Evolutionary conservation across 1,140 invertebrate genomes (phyloP).

Genomic region (Heliconius nattereri): DNA sequence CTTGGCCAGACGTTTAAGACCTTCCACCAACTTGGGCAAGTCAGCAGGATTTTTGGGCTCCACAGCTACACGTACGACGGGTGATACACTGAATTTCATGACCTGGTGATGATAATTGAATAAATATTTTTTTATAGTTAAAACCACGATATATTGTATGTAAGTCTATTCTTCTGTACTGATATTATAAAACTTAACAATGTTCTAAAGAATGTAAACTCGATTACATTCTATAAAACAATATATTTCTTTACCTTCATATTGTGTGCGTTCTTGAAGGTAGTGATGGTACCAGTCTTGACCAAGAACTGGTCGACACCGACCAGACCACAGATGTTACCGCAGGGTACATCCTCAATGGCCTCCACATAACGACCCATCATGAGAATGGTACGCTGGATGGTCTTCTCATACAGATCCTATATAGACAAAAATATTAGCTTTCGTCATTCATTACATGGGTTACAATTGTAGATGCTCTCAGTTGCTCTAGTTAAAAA

Average conservation of each 20-base stretch:
- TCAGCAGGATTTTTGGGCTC: constrained; percentile 99
- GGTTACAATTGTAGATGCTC: too few species aligned
- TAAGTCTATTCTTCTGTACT: background rate
- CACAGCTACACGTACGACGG: constrained; percentile 99
- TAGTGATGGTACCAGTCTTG: constrained; percentile 99
- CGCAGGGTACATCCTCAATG: constrained; percentile 99
- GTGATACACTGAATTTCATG: constrained; percentile 99
- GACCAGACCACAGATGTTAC: constrained; percentile 99
- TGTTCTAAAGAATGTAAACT: too few species aligned
- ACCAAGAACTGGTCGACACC: constrained; percentile 99
- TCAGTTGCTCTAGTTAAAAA: too few species aligned
- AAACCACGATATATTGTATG: background rate
- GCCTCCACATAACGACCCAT: constrained; percentile 99
- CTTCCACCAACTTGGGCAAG: constrained; percentile 99
- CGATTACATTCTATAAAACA: too few species aligned
- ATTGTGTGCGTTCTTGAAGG: constrained; percentile 99
- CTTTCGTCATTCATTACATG: too few species aligned
- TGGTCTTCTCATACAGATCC: constrained; percentile 99
- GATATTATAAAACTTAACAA: too few species aligned
- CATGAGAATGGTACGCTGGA: constrained; percentile 99
- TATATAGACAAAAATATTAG: constrained; percentile 30
- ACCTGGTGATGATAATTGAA: constrained; percentile 80
- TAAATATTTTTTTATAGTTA: background rate
- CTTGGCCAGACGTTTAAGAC: constrained; percentile 98
- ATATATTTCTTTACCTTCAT: constrained; percentile 84